These are phyloP conservation scores for Diarsia mendica DNA, from an alignment of 2,888 invertebrate species.

Conservation along the genomic window DNA sequence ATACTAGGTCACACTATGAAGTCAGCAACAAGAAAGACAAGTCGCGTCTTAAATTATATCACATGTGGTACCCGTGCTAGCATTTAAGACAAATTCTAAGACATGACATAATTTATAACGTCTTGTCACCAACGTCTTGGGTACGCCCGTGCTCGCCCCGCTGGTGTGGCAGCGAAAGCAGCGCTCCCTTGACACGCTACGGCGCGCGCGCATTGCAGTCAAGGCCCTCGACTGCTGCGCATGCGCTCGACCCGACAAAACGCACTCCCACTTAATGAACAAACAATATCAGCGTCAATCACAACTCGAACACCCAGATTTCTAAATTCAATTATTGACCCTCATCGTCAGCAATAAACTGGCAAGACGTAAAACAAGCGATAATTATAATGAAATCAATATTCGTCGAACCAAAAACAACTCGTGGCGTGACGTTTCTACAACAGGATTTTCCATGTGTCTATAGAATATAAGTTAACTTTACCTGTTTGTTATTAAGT, in stretches of 20 bases:
- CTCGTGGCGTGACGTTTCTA: constrained; percentile 28
- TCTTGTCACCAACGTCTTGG: too few species aligned
- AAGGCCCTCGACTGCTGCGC: constrained; percentile 83
- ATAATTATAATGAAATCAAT: constrained; percentile 2
- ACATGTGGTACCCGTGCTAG: too few species aligned
- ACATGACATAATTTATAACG: too few species aligned
- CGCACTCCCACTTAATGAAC: constrained; percentile 75
- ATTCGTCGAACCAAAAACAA: constrained; percentile 37
- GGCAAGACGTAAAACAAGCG: constrained; percentile 12
- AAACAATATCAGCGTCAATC: constrained; percentile 71
- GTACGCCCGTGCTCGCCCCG: too few species aligned
- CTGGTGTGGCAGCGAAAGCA: constrained; percentile 90
- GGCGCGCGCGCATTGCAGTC: constrained; percentile 90
- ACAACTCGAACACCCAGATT: constrained; percentile 51
- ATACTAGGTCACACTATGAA: too few species aligned
- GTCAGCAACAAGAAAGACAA: too few species aligned
- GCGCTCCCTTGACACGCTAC: constrained; percentile 90
- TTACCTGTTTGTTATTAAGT: constrained; percentile 57
- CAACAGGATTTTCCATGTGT: constrained; percentile 55
- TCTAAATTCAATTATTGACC: constrained; percentile 45
- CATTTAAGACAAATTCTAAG: too few species aligned
- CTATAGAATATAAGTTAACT: constrained; percentile 39
- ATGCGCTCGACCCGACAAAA: constrained; percentile 74
- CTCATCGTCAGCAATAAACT: constrained; percentile 27
- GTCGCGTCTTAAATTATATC: too few species aligned